Evolutionary conservation across 2,888 invertebrate genomes (phyloP), one percentile per base, ranked within the genome.

Genomic region (Amphipoea lucens): DNA sequence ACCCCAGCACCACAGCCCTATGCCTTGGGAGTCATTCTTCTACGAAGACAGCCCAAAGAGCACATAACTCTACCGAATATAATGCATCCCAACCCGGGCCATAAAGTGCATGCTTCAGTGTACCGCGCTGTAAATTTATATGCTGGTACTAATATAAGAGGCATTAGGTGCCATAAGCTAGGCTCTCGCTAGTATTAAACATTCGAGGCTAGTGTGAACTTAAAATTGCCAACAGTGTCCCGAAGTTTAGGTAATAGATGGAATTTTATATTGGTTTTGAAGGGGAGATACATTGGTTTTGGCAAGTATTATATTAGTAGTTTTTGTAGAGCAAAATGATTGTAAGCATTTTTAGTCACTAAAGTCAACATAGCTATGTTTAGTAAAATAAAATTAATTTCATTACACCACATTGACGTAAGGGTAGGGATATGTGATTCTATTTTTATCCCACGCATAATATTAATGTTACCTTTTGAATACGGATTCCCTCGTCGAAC

Each of bases 21-120:
- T 93, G 86, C 91, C 94, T 91, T 91, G 94, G 94, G 94, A 95
- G 90, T 92, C 90, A 93, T 95, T 93, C 93, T 92, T 93, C 92
- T 90, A 88, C 81, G 83, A 86, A 89, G 90, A 88, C 88, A 86
- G 92, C 92, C 92, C 94, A 90, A 91, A 89, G 92, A 93, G 92
- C 90, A 87, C 89, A 93, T 93, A 93, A 93, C 92, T 94, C 90
- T 79, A n/a, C 78, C 87, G 86, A 88, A 89, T 91, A 92, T 92
- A 93, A 93, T 92, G 92, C 94, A 93, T 91, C 92, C 92, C 88
- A 85, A 84, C 90, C 90, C 88, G 90, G 90, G 88, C 86, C 90
- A 92, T 94, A 94, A 93, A 93, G 90, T 93, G 92, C 93, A 93
- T 91, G 90, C 92, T 91, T 91, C 79, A 81, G 76, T 75, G 70